Evolutionary conservation across 2,888 invertebrate species (phyloP).

Genomic region (Eupithecia inturbata): DNA sequence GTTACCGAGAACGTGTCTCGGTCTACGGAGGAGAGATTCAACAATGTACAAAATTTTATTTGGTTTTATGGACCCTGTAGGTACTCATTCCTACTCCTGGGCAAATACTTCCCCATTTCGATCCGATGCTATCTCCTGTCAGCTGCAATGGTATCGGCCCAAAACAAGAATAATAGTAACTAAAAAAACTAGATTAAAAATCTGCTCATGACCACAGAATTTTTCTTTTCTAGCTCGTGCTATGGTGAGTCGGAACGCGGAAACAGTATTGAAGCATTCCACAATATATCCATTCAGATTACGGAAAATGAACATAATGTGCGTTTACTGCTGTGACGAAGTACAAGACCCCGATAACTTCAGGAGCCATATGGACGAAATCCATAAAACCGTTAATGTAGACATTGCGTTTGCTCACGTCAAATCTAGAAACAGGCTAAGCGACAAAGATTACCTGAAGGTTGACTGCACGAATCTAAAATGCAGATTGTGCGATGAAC

Average conservation of each 20-base stretch:
- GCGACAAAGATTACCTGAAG: conserved; percentile 44
- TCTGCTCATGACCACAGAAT: conserved; percentile 15
- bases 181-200: not conserved
- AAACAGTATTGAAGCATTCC: conserved; percentile 71
- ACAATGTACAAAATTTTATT: not conserved
- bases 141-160: not conserved
- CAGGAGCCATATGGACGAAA: conserved; percentile 61
- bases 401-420: conserved; percentile 55
- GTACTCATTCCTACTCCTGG: too few species aligned
- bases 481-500: conserved; percentile 59
- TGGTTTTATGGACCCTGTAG: too few species aligned
- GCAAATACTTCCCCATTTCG: too few species aligned
- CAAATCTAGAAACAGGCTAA: conserved; percentile 12
- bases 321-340: conserved; percentile 73
- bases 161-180: not conserved
- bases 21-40: too few species aligned
- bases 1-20: too few species aligned
- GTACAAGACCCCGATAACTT: conserved; percentile 64
- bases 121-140: not conserved
- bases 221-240: conserved; percentile 31
- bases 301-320: conserved; percentile 68
- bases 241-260: conserved; percentile 62
- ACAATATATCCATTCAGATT: conserved; percentile 78
- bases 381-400: conserved; percentile 58
- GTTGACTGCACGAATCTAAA: conserved; percentile 65